These are phyloP conservation scores for Rhinichthys osculus DNA, from an alignment of 2,797 vertebrate species.

Conservation along the genomic window DNA sequence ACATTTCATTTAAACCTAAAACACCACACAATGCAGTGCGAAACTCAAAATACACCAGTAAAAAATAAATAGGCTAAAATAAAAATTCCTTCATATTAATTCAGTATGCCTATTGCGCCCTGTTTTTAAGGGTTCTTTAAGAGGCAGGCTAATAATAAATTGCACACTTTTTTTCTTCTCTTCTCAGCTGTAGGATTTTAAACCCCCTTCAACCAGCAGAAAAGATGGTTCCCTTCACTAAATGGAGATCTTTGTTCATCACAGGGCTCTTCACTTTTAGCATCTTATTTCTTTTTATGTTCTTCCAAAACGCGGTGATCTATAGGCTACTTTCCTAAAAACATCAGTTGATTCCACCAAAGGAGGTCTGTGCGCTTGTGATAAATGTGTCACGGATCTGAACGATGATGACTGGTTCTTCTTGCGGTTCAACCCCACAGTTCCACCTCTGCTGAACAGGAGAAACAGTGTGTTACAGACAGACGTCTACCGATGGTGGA, in stretches of 20 bases:
- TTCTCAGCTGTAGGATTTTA: background rate
- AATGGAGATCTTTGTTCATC: accelerated
- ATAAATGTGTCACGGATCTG: background rate
- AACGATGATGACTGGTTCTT: conserved; percentile 20
- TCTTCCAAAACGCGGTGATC: background rate
- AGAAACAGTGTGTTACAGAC: conserved; percentile 83
- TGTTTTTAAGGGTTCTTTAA: background rate
- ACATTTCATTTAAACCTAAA: too few relatives aligned
- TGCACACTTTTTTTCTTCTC: background rate
- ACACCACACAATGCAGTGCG: too few relatives aligned
- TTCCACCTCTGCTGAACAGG: conserved; percentile 85
- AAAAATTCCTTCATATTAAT: too few relatives aligned
- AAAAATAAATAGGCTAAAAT: too few relatives aligned
- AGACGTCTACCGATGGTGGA: conserved; percentile 89
- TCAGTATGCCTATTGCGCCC: too few relatives aligned
- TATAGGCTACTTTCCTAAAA: background rate
- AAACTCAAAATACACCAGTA: too few relatives aligned
- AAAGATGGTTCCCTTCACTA: background rate
- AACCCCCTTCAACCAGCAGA: background rate
- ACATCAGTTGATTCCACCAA: background rate
- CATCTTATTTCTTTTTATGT: background rate
- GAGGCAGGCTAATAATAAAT: background rate
- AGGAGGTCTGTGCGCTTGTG: conserved; percentile 3
- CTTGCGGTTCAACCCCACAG: conserved; percentile 80
- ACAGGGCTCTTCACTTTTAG: background rate